Conservation (phyloP, 2,888 invertebrate species). For the Cyclophora punctaria region DNA sequence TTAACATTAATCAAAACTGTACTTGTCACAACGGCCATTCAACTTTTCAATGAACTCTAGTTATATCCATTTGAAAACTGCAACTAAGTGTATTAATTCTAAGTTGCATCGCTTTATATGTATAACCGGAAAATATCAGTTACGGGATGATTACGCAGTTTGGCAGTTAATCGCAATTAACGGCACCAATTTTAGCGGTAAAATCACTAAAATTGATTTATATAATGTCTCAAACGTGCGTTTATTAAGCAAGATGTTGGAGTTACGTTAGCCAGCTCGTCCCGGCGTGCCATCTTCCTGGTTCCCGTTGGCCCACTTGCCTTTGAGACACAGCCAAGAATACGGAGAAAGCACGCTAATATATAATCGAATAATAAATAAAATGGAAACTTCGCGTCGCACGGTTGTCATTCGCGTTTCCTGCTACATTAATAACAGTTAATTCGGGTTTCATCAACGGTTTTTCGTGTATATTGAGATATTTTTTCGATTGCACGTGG, state of each 20-base stretch:
- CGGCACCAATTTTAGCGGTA: slow-evolving; percentile 9
- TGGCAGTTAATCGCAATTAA: slow-evolving; percentile 16
- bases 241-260: slow-evolving; percentile 27
- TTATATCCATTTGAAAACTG: background rate
- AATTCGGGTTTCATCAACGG: slow-evolving; percentile 16
- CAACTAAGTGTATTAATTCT: background rate
- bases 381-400: slow-evolving; percentile 36
- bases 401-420: slow-evolving; percentile 42
- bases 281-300: slow-evolving; percentile 35
- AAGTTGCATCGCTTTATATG: background rate
- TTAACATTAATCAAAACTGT: slow-evolving; percentile 7
- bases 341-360: slow-evolving; percentile 53
- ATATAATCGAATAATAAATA: slow-evolving; percentile 42
- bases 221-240: slow-evolving; percentile 22
- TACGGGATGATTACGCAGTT: slow-evolving; percentile 3
- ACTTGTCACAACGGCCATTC: slow-evolving; percentile 15
- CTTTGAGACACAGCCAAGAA: slow-evolving; percentile 62
- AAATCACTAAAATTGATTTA: slow-evolving; percentile 23
- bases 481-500: background rate
- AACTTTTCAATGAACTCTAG: slow-evolving; percentile 8
- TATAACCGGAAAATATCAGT: too few relatives aligned
- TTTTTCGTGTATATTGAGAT: background rate
- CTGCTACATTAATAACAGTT: slow-evolving; percentile 38
- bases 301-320: slow-evolving; percentile 53
- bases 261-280: slow-evolving; percentile 32